Evolutionary conservation across 2,113 vertebrate genomes (phyloP), one percentile per base, ranked within the genome.

Genomic region (Bothrops jararaca): DNA sequence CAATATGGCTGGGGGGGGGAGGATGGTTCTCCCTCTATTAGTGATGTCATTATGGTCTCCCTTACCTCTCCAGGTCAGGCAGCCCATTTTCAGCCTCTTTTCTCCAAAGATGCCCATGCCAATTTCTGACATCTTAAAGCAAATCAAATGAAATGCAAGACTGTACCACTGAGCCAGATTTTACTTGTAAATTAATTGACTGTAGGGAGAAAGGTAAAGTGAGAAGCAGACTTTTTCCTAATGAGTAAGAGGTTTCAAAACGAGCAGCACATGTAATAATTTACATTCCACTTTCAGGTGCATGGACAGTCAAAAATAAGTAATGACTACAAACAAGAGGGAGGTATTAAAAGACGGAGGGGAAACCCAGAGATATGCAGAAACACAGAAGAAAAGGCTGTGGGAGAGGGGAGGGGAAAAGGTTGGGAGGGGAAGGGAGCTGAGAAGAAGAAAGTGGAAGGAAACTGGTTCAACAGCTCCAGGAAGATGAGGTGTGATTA

Each of bases 1-100:
- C 13, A 34, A 74, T 34, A 74, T 7, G 18, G 15, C 15, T 39
- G n/a, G 3, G n/a, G 3, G n/a, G n/a, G 0, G 0, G 0, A 20
- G 20, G 39, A 39, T 80, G 6, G 15, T 18, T 80, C 34, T 39
- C n/a, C 2, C 2, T 18, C 34, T 80, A 42, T 42, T 80, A 39
- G 34, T 22, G 74, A 80, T 3, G 18, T 9, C 69, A 39, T 39
- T 39, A 39, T 80, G 74, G 34, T 18, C 34, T 9, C n/a, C 69
- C 15, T 39, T 80, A 1, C 34, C 18, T 80, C 74, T 80, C 34
- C 34, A 80, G 18, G 18, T 22, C 34, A 42, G 34, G 74, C 18
- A 42, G 34, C 18, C 42, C 6, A 42, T 22, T 42, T 80, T 34
- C 74, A 42, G 7, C 18, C 34, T 22, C 34, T 80, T 9, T 7